Base-by-base conservation (phyloP, 2,888 invertebrate species). In the Hirtodrosophila alboralis region DNA sequence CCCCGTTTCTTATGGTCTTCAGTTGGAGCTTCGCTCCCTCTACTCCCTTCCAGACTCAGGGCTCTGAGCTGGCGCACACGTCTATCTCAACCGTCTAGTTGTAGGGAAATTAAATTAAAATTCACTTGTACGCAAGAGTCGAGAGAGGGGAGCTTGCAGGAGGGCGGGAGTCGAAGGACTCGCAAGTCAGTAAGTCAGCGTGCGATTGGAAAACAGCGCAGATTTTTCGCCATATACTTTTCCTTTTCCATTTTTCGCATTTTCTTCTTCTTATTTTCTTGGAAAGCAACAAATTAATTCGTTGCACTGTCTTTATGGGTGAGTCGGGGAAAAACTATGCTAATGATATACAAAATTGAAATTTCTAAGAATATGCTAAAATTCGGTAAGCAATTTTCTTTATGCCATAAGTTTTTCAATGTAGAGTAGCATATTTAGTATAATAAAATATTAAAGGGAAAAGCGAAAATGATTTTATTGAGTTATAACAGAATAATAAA, bases 41-140 rank as follows among this genome's bases (percentile, higher is more conserved):
- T 5, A 13, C 4, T 3, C 36, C 13, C 27, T 26, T 26, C 28
- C 10, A 6, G 45, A 56, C 76, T 58, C 57, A 57, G 56, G 63
- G 71, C 77, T 47, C 65, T 62, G 77, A 75, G 78, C 75, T 78
- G 49, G 53, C 47, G 68, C 60, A 70, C 79, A 81, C 77, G 83
- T 78, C 77, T 81, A 70, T 79, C 83, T 81, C 79, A 78, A 73
- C 60, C 75, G 77, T 78, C 83, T 78, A 78, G 77, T 81, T 81
- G 70, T 75, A 81, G 76, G 74, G 76, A 81, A 81, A 84, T 81
- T 84, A 81, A 84, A 84, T 84, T 81, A 84, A 81, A 81, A 81
- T 81, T 81, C 79, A 78, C 74, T 80, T 80, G 79, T 80, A 81
- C 83, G 67, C 74, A 75, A 74, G 64, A 83, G 79, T 67, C 76